Base-by-base conservation (phyloP, 2,797 vertebrate species). In the Rhinella marina region DNA sequence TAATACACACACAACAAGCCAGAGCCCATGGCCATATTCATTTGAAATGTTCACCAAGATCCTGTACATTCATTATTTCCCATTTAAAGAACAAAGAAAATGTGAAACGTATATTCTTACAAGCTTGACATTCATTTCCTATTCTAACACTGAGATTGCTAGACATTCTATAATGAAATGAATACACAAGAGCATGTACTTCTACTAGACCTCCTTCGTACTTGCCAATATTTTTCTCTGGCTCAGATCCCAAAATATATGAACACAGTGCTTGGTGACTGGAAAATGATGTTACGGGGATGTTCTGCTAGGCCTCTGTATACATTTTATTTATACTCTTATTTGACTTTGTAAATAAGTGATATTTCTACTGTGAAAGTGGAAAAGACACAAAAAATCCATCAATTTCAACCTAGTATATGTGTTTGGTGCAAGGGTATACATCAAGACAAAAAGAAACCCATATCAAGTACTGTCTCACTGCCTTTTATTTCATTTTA, bases 161-260 rank as follows among this genome's bases (percentile, higher is more conserved):
- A 54, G 73, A 82, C 72, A 70, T 85, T 52, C 77, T 57, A 25
- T 73, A 70, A 80, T 88, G 59, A 88, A 85, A 80, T 80, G 66
- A 80, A 75, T 85, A 84, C 41, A 73, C n/a, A 62, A 78, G 66
- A 81, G 64, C 41, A 32, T 19, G 29, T 84, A 23, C 82, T 52
- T 64, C 75, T 66, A 57, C 29, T 82, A 73, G 80, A 82, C 79
- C 86, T 77, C 80, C 81, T 73, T 57, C 32, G 11, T 85, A 70
- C 77, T 81, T 85, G 82, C 87, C 87, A 88, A 81, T 82, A 85
- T 85, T 88, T 88, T 29, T 25, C 23, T 79, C 61, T 88, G 87
- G 82, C 87, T 72, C 73, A 62, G 17, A 12, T 85, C 77, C 66
- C 82, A 81, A 59, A 73, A 75, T 72, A 54, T 62, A 64, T 62